Base-by-base conservation (phyloP, 1,140 invertebrate species). In the Drosophila serrata region DNA sequence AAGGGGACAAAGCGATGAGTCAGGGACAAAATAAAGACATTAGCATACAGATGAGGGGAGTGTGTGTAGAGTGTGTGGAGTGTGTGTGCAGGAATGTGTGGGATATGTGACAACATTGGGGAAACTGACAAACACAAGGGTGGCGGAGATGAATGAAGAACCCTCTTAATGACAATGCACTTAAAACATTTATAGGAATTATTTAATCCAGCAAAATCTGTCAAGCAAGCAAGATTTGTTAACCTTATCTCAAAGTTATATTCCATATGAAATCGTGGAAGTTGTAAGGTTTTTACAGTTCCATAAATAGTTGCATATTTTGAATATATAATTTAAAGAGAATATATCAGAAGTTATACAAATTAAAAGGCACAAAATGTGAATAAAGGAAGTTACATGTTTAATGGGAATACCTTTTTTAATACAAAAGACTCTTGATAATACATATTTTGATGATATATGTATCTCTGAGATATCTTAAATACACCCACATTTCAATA, bases 21-120 rank as follows among this genome's bases (percentile, higher is more conserved):
- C 19, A 17, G 67, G 45, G 40, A 3, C 40, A 13, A 64, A 78
- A 79, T 68, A 37, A 84, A 73, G 81, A 67, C 74, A 75, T 76
- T 76, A 55, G 35, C 72, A 67, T 76, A 60, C 42, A 40, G 46
- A 68, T 46, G 46, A 67, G 42, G 17, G 13, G 31, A 15, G 12
- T 24, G 24, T 24, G 24, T 24, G 24, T 4, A 4, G 24, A 24
- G 24, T 24, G 24, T 45, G 13, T 46, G 19, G 43, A 37, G 31
- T 51, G 33, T 9, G 48, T 35, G 27, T 8, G 17, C 3, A 13
- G 13, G 31, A 15, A 15, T 24, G 12, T 45, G 13, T 46, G 19
- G 43, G 19, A 42, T n/a, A 48, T 17, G 15, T n/a, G 35, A 37
- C 45, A 42, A 13, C 15, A 33, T 33, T 12, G 33, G 45, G 56